These are phyloP conservation scores for Eilema caniola DNA, from an alignment of 2,888 invertebrate genomes.

Conservation along the genomic window DNA sequence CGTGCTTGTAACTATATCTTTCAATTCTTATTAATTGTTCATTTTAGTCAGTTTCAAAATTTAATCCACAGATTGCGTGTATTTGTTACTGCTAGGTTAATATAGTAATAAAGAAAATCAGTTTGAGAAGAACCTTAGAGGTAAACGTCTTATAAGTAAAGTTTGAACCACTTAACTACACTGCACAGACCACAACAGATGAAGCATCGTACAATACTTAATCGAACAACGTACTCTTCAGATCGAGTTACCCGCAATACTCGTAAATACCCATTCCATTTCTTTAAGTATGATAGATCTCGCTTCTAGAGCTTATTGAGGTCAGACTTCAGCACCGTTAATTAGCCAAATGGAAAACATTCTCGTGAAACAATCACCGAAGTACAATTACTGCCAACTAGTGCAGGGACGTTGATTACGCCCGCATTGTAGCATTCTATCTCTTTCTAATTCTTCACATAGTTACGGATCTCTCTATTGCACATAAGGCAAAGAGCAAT, in stretches of 20 bases:
- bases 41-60: too few species aligned
- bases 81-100: too few species aligned
- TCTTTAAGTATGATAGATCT: constrained; percentile 32
- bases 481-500: neutral
- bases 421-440: neutral
- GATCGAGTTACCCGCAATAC: constrained; percentile 10
- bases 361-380: constrained; percentile 14
- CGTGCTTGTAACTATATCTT: too few species aligned
- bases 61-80: too few species aligned
- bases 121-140: too few species aligned
- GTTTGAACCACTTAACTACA: neutral
- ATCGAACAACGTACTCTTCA: neutral
- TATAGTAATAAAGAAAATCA: too few species aligned
- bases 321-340: constrained; percentile 39
- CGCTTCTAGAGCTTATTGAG: constrained; percentile 38
- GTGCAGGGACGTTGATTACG: constrained; percentile 12
- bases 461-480: neutral
- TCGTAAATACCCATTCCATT: constrained; percentile 22
- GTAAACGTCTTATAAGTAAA: neutral
- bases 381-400: constrained; percentile 12
- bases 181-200: neutral
- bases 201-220: constrained; percentile 5
- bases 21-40: too few species aligned
- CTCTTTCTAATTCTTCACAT: constrained; percentile 6
- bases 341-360: constrained; percentile 52